Conservation (phyloP, 2,113 vertebrate genomes). For the Syngnathoides biaculeatus region DNA sequence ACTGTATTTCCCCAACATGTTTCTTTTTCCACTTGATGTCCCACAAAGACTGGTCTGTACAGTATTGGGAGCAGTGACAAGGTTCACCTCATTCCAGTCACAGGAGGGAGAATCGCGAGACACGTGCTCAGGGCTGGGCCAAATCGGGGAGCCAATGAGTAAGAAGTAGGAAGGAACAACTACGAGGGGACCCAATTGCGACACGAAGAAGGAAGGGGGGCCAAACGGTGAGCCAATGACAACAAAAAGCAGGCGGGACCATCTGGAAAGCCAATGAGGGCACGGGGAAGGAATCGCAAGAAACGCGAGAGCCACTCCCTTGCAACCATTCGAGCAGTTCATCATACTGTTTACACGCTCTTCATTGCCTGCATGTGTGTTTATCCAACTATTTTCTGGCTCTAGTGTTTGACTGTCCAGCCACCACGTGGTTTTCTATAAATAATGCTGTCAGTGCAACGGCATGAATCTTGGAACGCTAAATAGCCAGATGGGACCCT, state of each 20-base stretch:
- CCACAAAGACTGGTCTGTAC: background rate
- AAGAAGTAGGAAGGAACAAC: conserved; percentile 1
- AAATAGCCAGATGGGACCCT: background rate
- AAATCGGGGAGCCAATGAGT: conserved; percentile 25
- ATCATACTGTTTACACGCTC: background rate
- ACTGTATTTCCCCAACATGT: background rate
- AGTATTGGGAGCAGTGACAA: conserved; percentile 21
- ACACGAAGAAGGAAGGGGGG: background rate
- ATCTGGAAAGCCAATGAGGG: conserved; percentile 27
- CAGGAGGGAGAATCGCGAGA: conserved; percentile 40
- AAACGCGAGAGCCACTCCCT: background rate
- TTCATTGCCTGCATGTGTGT: background rate
- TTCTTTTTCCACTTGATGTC: too few species aligned
- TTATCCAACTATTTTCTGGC: background rate
- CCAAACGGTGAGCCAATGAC: conserved; percentile 24
- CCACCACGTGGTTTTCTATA: background rate
- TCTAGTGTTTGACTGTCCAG: conserved; percentile 1
- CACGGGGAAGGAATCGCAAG: conserved; percentile 4
- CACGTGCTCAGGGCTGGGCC: conserved; percentile 50
- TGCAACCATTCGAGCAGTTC: conserved; percentile 9
- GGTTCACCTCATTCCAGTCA: conserved; percentile 29
- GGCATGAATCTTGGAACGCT: background rate
- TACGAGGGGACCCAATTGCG: conserved; percentile 25
- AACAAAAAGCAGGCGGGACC: background rate
- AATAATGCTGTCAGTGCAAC: background rate